These are phyloP conservation scores for Limonius californicus DNA, from an alignment of 1,140 invertebrate species.

Conservation along the genomic window DNA sequence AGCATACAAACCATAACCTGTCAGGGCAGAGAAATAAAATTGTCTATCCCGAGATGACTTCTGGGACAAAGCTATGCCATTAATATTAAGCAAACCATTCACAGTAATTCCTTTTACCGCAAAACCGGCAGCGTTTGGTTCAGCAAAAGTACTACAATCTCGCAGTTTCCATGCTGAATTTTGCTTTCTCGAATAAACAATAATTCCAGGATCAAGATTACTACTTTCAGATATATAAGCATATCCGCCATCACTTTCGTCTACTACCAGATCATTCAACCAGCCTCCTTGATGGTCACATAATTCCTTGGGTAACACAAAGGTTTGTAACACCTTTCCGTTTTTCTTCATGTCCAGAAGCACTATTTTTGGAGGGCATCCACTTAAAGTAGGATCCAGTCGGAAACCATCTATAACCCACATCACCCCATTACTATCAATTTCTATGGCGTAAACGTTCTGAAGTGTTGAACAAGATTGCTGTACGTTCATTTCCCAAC, in stretches of 20 bases:
- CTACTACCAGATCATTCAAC: too few relatives aligned
- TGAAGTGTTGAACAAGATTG: slow-evolving; percentile 63
- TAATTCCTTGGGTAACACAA: slow-evolving; percentile 54
- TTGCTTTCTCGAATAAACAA: slow-evolving; percentile 60
- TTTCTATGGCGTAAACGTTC: slow-evolving; percentile 66
- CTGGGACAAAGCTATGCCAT: slow-evolving; percentile 56
- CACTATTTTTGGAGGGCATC: slow-evolving; percentile 61
- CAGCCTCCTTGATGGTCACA: slow-evolving; percentile 51
- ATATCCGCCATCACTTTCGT: slow-evolving; percentile 60
- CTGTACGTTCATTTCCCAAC: too few relatives aligned
- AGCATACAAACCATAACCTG: neutral
- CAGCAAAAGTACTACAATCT: slow-evolving; percentile 59
- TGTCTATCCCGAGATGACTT: too few relatives aligned
- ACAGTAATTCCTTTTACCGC: slow-evolving; percentile 53
- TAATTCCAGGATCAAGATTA: slow-evolving; percentile 60
- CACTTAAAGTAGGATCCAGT: slow-evolving; percentile 40
- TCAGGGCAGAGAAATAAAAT: slow-evolving; percentile 11
- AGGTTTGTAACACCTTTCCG: slow-evolving; percentile 52
- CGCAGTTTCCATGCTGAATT: slow-evolving; percentile 64
- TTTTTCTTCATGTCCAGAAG: slow-evolving; percentile 62
- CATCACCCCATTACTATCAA: slow-evolving; percentile 63
- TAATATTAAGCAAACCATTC: slow-evolving; percentile 52
- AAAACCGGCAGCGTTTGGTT: slow-evolving; percentile 53
- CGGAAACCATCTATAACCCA: slow-evolving; percentile 69
- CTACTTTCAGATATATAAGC: slow-evolving; percentile 68